These are phyloP conservation scores for Paracyclopina nana DNA, from an alignment of 1,140 invertebrate species.

Conservation along the genomic window DNA sequence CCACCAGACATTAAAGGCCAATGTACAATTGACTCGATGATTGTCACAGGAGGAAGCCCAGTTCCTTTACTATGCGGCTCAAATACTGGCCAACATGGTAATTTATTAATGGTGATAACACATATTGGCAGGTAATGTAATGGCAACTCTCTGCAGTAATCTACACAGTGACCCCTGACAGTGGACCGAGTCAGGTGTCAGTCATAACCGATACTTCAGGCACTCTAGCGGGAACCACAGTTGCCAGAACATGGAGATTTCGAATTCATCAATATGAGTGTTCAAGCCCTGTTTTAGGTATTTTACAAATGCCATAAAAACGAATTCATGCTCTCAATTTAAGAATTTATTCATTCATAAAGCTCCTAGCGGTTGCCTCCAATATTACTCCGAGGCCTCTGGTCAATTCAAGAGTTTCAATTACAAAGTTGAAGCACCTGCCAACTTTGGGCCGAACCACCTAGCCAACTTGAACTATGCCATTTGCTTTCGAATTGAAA, in stretches of 20 bases:
- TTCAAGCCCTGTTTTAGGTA: neutral
- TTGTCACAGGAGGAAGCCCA: neutral
- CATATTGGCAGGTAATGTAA: no score
- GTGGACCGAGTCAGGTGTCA: neutral
- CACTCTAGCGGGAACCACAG: no score
- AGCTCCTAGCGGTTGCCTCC: slow-evolving; percentile 1
- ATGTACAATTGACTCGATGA: neutral
- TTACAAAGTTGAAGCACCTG: neutral
- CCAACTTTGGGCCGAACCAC: neutral
- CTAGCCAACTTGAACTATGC: neutral
- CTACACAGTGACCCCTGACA: neutral
- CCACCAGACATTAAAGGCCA: neutral
- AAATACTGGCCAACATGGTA: neutral
- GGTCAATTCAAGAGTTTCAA: neutral
- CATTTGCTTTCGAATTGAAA: neutral
- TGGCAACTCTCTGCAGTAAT: neutral
- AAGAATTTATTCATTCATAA: neutral
- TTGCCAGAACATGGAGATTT: neutral
- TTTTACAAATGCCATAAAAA: neutral
- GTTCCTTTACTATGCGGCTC: neutral
- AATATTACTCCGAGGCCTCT: neutral
- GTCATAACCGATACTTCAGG: neutral
- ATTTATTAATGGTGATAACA: no score
- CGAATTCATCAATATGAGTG: neutral
- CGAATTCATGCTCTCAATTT: neutral